A percentile compares a stretch with the other conserved stretches of the same genome.
Conservation (phyloP, 2,113 vertebrate species). For the Tupaia chinensis region DNA sequence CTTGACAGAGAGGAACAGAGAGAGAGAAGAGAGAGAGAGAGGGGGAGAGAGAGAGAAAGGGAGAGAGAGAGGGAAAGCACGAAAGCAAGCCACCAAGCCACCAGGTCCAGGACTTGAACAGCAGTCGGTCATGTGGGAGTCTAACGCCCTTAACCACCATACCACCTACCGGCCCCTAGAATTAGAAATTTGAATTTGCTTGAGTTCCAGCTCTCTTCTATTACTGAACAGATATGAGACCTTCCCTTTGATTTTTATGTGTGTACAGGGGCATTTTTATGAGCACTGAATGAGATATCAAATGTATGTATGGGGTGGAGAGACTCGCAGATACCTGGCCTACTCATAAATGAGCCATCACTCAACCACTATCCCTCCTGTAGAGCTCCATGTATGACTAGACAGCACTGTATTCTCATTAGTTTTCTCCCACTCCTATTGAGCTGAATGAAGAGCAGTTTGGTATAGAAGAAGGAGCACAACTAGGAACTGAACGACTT, state of each 20-base stretch:
- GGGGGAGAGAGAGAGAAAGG: too few species aligned
- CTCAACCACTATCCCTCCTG: background rate
- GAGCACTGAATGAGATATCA: background rate
- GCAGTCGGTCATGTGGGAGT: too few species aligned
- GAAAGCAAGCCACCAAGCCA: too few species aligned
- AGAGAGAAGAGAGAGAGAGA: too few species aligned
- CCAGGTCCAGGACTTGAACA: too few species aligned
- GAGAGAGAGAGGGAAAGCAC: too few species aligned
- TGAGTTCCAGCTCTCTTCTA: background rate
- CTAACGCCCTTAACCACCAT: too few species aligned
- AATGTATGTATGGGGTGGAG: background rate
- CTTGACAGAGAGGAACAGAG: too few species aligned
- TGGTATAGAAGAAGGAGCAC: background rate
- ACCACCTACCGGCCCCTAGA: too few species aligned
- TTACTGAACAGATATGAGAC: background rate
- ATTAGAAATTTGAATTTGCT: slow-evolving; percentile 11
- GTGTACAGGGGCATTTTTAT: background rate
- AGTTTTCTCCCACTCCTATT: background rate
- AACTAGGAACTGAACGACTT: background rate
- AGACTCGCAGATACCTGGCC: background rate
- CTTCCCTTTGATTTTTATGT: slow-evolving; percentile 50
- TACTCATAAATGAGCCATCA: background rate
- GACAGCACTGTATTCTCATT: background rate
- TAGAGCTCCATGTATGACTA: background rate
- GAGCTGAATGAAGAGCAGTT: background rate